Evolutionary conservation across 2,797 vertebrate genomes (phyloP).

Genomic region (Pipistrellus nathusii): DNA sequence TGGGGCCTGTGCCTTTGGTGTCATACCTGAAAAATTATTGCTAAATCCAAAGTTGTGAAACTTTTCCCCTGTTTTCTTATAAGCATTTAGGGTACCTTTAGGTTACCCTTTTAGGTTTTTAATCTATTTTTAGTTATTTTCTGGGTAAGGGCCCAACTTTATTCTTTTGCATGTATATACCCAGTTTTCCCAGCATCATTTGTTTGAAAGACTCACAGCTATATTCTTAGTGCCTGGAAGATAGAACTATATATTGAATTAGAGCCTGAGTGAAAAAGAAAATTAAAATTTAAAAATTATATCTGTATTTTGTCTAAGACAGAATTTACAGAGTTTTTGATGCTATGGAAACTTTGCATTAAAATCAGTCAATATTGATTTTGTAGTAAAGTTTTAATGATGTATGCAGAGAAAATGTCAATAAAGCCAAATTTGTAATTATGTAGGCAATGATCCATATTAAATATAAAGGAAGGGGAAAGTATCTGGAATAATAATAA

Average conservation of each 20-base stretch:
- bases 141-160: background rate
- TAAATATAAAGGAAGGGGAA: conserved; percentile 59
- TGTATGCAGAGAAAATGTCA: conserved; percentile 44
- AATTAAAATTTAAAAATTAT: background rate
- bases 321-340: conserved; percentile 36
- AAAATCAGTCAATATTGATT: conserved; percentile 53
- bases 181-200: background rate
- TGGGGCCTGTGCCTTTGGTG: background rate
- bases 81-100: background rate
- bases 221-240: background rate
- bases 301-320: conserved; percentile 20
- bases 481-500: conserved; percentile 45
- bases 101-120: background rate
- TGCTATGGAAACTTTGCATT: conserved; percentile 27
- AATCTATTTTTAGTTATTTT: background rate
- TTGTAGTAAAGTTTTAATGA: conserved; percentile 69
- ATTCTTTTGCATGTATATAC: background rate
- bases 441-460: conserved; percentile 43
- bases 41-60: background rate
- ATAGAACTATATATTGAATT: background rate
- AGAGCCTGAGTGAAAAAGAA: background rate
- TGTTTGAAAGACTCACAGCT: background rate
- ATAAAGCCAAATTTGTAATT: conserved; percentile 67
- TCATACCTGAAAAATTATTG: background rate
- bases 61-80: background rate